Conservation (phyloP, 2,797 vertebrate species). For the Gadopsis bispinosus region DNA sequence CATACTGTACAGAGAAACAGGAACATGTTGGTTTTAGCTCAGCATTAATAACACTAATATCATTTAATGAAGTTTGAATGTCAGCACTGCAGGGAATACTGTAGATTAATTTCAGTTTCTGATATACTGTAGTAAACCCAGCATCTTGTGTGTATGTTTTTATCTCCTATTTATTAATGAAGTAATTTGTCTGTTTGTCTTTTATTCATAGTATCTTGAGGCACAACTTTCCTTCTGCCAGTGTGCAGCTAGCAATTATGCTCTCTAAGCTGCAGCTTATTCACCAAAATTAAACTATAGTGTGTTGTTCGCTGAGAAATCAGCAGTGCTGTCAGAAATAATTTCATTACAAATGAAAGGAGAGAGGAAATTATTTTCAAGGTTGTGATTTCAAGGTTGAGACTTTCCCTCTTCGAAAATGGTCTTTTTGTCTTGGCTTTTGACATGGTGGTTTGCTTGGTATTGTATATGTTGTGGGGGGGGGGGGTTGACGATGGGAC, state of each 20-base stretch:
- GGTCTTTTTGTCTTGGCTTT: constrained; percentile 28
- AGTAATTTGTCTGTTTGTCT: constrained; percentile 47
- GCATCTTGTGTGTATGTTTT: constrained; percentile 17
- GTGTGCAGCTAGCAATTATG: constrained; percentile 49
- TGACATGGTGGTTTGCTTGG: not conserved
- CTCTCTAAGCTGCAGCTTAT: constrained; percentile 39
- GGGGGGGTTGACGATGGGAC: not conserved
- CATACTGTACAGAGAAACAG: constrained; percentile 30
- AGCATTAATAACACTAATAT: constrained; percentile 41
- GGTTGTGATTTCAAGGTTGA: constrained; percentile 43
- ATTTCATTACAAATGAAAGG: constrained; percentile 54
- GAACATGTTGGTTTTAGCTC: constrained; percentile 40
- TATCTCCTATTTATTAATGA: constrained; percentile 36
- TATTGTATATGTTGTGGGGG: not conserved
- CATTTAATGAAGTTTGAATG: constrained; percentile 38
- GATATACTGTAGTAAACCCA: constrained; percentile 14
- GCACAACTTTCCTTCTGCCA: constrained; percentile 41
- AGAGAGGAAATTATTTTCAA: constrained; percentile 50
- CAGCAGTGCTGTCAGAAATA: constrained; percentile 38
- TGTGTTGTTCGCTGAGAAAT: constrained; percentile 47
- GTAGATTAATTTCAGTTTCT: constrained; percentile 32
- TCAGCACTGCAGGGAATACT: constrained; percentile 5
- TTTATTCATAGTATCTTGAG: constrained; percentile 46
- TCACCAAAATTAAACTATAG: constrained; percentile 50
- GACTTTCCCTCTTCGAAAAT: constrained; percentile 22